phyloP scores from a whole-genome alignment of 2,113 vertebrate genomes.

The Ceyx melanurus region DNA sequence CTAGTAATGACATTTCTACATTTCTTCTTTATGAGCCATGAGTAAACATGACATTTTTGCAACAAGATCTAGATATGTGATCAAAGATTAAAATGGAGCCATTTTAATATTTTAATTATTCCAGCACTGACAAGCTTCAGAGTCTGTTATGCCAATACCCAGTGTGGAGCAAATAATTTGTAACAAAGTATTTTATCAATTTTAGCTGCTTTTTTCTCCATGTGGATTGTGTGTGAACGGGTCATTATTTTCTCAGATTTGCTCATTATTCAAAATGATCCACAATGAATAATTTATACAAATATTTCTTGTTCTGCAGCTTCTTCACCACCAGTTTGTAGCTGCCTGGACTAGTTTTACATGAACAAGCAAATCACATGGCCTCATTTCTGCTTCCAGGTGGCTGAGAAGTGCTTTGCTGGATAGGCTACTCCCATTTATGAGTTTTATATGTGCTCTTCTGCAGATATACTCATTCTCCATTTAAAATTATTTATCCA shows the following conservation, averaged over 20 bases:
- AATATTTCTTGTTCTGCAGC: slow-evolving; percentile 54
- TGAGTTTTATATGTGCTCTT: not conserved
- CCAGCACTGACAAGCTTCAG: not conserved
- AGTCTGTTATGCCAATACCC: slow-evolving; percentile 19
- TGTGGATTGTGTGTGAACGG: not conserved
- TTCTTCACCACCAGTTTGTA: slow-evolving; percentile 37
- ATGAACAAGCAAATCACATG: slow-evolving; percentile 40
- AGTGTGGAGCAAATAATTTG: slow-evolving; percentile 61
- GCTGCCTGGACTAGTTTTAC: slow-evolving; percentile 46
- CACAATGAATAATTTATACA: slow-evolving; percentile 55
- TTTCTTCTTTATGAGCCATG: slow-evolving; percentile 66
- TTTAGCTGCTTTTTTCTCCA: slow-evolving; percentile 47
- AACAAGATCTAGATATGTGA: slow-evolving; percentile 45
- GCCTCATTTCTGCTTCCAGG: not conserved
- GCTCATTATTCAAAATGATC: slow-evolving; percentile 44
- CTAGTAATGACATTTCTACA: slow-evolving; percentile 62
- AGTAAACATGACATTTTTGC: slow-evolving; percentile 67
- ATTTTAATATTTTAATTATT: slow-evolving; percentile 66
- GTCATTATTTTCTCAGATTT: slow-evolving; percentile 68
- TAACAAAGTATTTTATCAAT: slow-evolving; percentile 69
- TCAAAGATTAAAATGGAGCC: slow-evolving; percentile 50
- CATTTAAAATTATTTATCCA: slow-evolving; percentile 6
- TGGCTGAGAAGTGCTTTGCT: not conserved
- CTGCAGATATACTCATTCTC: not conserved
- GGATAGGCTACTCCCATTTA: not conserved